phyloP scores from a whole-genome alignment of 2,113 vertebrate species.

The Cynoglossus semilaevis region DNA sequence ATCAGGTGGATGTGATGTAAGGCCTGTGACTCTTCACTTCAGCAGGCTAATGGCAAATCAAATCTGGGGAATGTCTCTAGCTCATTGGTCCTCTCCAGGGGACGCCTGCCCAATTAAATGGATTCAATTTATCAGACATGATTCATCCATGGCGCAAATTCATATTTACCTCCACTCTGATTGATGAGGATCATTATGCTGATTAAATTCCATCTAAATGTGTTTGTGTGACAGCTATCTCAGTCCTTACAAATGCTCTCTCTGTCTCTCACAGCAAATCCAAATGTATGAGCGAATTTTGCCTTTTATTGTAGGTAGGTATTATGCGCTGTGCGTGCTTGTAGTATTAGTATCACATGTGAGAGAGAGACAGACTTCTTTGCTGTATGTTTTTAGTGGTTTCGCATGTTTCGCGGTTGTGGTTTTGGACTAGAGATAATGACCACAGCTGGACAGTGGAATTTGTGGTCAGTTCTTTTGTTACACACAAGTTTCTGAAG shows the following conservation, averaged over 20 bases:
- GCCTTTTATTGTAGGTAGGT: neutral
- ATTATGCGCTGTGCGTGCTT: neutral
- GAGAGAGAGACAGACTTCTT: neutral
- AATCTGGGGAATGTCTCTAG: constrained; percentile 37
- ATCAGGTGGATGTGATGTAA: constrained; percentile 15
- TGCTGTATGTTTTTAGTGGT: constrained; percentile 27
- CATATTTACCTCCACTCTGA: constrained; percentile 59
- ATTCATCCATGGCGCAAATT: constrained; percentile 54
- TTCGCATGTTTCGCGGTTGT: constrained; percentile 32
- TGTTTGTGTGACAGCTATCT: constrained; percentile 43
- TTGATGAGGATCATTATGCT: constrained; percentile 59
- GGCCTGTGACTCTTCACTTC: constrained; percentile 41
- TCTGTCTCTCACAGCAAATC: constrained; percentile 7
- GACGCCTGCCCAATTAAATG: constrained; percentile 55
- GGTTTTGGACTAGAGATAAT: constrained; percentile 27
- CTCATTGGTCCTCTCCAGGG: constrained; percentile 56
- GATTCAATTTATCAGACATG: constrained; percentile 59
- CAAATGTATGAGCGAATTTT: constrained; percentile 16
- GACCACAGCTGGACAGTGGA: constrained; percentile 28
- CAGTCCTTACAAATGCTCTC: constrained; percentile 26
- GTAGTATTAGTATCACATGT: constrained; percentile 11
- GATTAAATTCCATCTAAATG: constrained; percentile 52
- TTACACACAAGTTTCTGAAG: constrained; percentile 19
- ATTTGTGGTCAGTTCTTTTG: constrained; percentile 43
- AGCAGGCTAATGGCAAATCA: constrained; percentile 53